phyloP scores from a whole-genome alignment of 2,888 invertebrate species.

The Xestobium rufovillosum region DNA sequence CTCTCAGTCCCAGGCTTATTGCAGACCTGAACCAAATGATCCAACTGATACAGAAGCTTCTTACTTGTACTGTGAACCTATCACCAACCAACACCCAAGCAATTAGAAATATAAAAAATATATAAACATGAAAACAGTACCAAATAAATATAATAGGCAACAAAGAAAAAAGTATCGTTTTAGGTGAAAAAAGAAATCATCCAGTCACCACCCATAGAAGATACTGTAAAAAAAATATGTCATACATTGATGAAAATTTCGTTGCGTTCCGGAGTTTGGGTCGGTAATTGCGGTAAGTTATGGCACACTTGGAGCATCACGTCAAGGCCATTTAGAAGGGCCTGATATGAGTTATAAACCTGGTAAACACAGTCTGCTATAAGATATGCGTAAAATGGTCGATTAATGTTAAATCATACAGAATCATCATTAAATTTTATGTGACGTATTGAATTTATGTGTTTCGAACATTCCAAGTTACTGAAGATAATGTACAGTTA shows the following conservation, averaged over 20 bases:
- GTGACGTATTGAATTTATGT: too few species aligned
- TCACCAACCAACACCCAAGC: slow-evolving; percentile 39
- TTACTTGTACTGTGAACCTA: slow-evolving; percentile 94
- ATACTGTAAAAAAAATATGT: slow-evolving; percentile 20
- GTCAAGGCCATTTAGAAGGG: slow-evolving; percentile 57
- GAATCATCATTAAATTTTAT: too few species aligned
- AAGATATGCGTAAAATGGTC: background rate
- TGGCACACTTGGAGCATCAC: slow-evolving; percentile 61
- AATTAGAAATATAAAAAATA: slow-evolving; percentile 16
- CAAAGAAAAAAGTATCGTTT: too few species aligned
- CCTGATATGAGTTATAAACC: slow-evolving; percentile 62
- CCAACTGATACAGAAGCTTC: slow-evolving; percentile 89
- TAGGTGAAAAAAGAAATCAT: too few species aligned
- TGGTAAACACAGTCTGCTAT: slow-evolving; percentile 35
- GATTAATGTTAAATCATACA: background rate
- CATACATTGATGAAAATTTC: slow-evolving; percentile 37
- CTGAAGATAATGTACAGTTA: too few species aligned
- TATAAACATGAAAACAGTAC: background rate
- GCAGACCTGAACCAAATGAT: slow-evolving; percentile 93
- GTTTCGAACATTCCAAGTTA: too few species aligned
- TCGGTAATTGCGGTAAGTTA: slow-evolving; percentile 42
- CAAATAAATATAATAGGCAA: background rate
- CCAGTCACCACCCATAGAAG: slow-evolving; percentile 12
- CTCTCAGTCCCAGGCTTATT: slow-evolving; percentile 80
- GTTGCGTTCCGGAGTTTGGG: slow-evolving; percentile 30